Percentiles rank a stretch among this genome's conserved stretches.
These are phyloP conservation scores for Coturnix japonica DNA, from an alignment of 2,113 vertebrate genomes.

Conservation along the genomic window DNA sequence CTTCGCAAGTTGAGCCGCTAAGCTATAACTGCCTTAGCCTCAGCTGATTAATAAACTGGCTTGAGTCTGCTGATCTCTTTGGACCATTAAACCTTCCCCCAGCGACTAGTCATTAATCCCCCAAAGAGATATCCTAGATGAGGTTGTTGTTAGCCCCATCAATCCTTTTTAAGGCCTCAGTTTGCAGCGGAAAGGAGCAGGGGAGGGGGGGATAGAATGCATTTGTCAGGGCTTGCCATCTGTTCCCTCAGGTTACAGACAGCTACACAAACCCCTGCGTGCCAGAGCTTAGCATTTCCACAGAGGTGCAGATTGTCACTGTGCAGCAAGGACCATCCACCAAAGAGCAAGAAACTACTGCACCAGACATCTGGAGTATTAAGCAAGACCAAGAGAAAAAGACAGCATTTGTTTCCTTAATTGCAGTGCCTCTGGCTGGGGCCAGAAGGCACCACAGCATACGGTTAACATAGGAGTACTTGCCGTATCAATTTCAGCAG, in stretches of 20 bases:
- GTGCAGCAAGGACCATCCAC: not conserved
- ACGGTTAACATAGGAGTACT: rapidly evolving
- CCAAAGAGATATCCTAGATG: not conserved
- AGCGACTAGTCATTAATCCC: slow-evolving; percentile 33
- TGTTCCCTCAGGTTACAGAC: not conserved
- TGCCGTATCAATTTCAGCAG: not conserved
- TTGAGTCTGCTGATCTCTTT: slow-evolving; percentile 49
- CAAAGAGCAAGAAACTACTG: not conserved
- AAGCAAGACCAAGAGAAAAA: not conserved
- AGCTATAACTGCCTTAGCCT: not conserved
- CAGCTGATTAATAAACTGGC: slow-evolving; percentile 58
- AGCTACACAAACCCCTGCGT: not conserved
- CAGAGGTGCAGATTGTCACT: not conserved
- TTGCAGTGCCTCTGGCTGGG: not conserved
- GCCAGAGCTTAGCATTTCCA: not conserved
- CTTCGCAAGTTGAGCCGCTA: not conserved
- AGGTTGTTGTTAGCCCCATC: slow-evolving; percentile 46
- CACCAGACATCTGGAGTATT: not conserved
- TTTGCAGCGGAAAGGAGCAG: slow-evolving; percentile 28
- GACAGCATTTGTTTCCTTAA: not conserved
- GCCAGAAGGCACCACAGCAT: not conserved
- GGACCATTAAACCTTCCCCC: slow-evolving; percentile 58
- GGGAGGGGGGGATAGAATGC: not conserved
- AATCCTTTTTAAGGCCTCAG: slow-evolving; percentile 47
- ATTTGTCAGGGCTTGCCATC: slow-evolving; percentile 21